Base-by-base conservation (phyloP, 1,140 invertebrate species). In the Papilio polytes region DNA sequence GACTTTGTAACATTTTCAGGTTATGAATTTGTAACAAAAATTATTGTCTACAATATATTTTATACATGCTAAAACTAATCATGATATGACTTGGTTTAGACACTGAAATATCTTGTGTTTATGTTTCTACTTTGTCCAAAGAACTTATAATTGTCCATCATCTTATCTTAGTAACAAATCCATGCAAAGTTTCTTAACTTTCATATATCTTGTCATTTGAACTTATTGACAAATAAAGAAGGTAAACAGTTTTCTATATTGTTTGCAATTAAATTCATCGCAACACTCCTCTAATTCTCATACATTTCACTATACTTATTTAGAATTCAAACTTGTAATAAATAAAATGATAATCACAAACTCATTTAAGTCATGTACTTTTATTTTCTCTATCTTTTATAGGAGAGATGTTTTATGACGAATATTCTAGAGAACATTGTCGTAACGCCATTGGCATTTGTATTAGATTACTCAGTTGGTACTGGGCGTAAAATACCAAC, bases 281-380 rank as follows among this genome's bases (percentile, higher is more conserved):
- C 12, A 22, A 26, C 12, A 26, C 3, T 26, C 59, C 10, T 12
- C 20, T 22, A 22, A 63, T 13, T 63, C 20, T 63, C 22, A 63
- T 22, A 59, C 7, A 9, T 63, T 63, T 63, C 22, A 26, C 10
- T 22, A 63, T 63, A 63, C 2, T 2, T 31, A 26, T 3, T 63
- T 63, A 63, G 8, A 63, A 22, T 63, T 63, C 59, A 31, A 63
- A 26, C 22, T 63, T 63, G 22, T 63, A 26, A 63, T 26, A 26
- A 26, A 63, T 63, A 22, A 63, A 63, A 26, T 63, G 22, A 26
- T 63, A 56, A 56, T 56, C 53, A 56, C n/a, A 41, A 56, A 56
- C 53, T 10, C 8, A 56, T 7, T 56, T 9, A 56, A 56, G 53
- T 56, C 6, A 10, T 9, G 9, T 56, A 56, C 53, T 20, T 56